Evolutionary conservation across 2,888 invertebrate species (phyloP), one percentile per base, ranked within the genome.

Genomic region (Gerris lacustris): DNA sequence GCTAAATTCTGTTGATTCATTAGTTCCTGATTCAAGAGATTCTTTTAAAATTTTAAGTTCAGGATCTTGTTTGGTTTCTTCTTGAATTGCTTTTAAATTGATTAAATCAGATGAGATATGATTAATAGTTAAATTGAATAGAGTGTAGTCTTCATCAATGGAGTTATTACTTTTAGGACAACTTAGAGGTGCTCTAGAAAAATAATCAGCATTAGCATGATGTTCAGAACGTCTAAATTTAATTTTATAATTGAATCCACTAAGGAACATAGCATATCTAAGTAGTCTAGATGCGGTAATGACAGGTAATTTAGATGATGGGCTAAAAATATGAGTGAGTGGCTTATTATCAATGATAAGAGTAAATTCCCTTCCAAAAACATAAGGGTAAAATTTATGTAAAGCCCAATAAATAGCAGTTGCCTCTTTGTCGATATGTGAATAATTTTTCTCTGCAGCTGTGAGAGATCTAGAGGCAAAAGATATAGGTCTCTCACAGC

Each of bases 371-470:
- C 73, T 17, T 2, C 71, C 73, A 67, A 67, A 72, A 6, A 69
- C 18, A 47, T 69, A 73, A 44, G 31, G 9, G 18, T 31, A 67
- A 7, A 67, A 44, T 18, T 7, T 67, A 44, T 67, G 31, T 15
- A 43, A 67, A 31, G 55, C 45, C 17, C 45, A 73, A 70, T 67
- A 70, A 4, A 74, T 68, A 7, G 74, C 72, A 11, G 67, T 17
- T 6, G 73, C 73, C 69, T 74, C 73, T 44, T 67, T 43, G 68
- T 72, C 70, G 15, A 74, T 62, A 66, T 74, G 74, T 44, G 70
- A 70, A 63, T 74, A 74, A 63, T 73, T 73, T 18, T 17, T 45
- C 63, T 73, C 69, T 15, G 70, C 70, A 45, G 44, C 55, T 17
- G 71, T 71, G 15, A 72, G 69, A 67, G 71, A 62, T 70, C 72